Evolutionary conservation across 2,113 vertebrate species (phyloP).

Genomic region (Burhinus bistriatus): DNA sequence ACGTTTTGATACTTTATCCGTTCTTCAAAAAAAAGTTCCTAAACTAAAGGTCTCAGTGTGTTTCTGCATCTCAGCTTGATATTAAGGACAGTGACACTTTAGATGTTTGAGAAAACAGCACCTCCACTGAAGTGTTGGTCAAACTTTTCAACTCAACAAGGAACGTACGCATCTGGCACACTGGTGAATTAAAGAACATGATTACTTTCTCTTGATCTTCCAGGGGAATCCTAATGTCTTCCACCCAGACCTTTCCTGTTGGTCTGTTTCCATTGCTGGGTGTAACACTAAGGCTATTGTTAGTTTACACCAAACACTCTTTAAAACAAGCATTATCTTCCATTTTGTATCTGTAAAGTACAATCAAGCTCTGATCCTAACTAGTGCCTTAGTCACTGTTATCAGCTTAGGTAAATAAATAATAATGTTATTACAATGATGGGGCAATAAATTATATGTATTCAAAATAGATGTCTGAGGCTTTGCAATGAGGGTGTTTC

Average conservation of each 20-base stretch:
- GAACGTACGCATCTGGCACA: background rate
- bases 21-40: background rate
- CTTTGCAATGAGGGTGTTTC: background rate
- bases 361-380: background rate
- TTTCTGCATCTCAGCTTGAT: background rate
- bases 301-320: background rate
- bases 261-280: background rate
- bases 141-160: background rate
- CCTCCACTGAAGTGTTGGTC: background rate
- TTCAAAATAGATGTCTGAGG: background rate
- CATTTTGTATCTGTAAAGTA: background rate
- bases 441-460: background rate
- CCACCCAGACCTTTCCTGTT: background rate
- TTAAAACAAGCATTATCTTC: background rate
- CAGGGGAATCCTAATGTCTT: background rate
- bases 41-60: background rate
- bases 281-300: background rate
- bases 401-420: constrained; percentile 6
- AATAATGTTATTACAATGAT: background rate
- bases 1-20: background rate
- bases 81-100: background rate
- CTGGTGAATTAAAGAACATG: background rate
- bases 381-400: background rate
- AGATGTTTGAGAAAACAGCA: background rate
- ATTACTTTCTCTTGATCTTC: background rate